Base-by-base conservation (phyloP, 2,797 vertebrate species). In the Phoeniculus purpureus region DNA sequence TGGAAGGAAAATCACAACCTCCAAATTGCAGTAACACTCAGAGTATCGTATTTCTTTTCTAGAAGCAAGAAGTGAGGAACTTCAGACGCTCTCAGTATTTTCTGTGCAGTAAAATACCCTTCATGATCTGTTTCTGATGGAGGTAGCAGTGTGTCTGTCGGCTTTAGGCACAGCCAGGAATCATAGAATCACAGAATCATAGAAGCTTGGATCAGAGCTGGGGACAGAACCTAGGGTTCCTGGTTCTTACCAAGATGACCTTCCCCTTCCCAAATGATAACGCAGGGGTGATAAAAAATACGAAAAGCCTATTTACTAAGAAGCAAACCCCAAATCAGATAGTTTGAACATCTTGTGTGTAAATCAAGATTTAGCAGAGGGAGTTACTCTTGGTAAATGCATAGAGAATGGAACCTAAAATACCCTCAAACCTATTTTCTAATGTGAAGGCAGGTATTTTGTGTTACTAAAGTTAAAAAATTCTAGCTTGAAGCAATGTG, bases 401-500 rank as follows among this genome's bases (percentile, higher is more conserved):
- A 58, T 3, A 45, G 81, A 72, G 43, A 60, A 83, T 73, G 62
- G 77, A 61, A 31, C 43, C 43, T 81, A 72, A 68, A 94, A 93
- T 47, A 27, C 31, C 34, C 61, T 25, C 34, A 76, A 40, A 56
- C 11, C 21, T 59, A 60, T 77, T 79, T 68, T 60, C 47, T 62
- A 76, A 79, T 81, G 81, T 81, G 81, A 91, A 94, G 25, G 11
- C 84, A 87, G 56, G 56, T 95, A 73, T 85, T 89, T 81, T 87
- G 74, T 92, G 79, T 80, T 76, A 60, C 67, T 81, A 3, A 66
- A 92, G 61, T 92, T 82, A 56, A 88, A 90, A 82, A 76, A 81
- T 64, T 76, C 64, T 65, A 90, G 60, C 84, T 94, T 95, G 88
- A 96, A 96, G 94, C 90, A 81, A 94, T 93, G 72, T 95, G 82